Base-by-base conservation (phyloP, 2,797 vertebrate genomes). In the Hirundo rustica region DNA sequence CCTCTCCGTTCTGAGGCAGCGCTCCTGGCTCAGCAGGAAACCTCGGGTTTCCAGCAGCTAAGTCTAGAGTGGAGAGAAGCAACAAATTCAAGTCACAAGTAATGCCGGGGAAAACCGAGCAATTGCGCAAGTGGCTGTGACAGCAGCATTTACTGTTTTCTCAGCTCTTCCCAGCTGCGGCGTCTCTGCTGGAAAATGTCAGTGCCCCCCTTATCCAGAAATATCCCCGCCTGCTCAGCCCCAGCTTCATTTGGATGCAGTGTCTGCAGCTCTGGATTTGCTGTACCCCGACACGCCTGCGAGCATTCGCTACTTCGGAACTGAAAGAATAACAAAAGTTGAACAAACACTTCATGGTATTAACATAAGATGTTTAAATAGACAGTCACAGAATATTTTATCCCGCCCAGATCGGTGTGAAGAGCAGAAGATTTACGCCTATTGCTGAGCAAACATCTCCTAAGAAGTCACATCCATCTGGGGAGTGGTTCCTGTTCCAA, bases 281-380 rank as follows among this genome's bases (percentile, higher is more conserved):
- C 75, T 77, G 74, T 61, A 9, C 80, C 53, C 68, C 64, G 77
- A 79, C 29, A 7, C 23, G 72, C 72, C 60, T 42, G 50, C 50
- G 27, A 93, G 72, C 6, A 0, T 71, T 77, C 17, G 7, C 64
- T 25, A 19, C 57, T 91, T 76, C 84, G 71, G 83, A 89, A 73
- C 19, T 30, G 12, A 64, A 90, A 85, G 61, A 84, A 83, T 74
- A 88, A 82, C 16, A 12, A n/a, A 91, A 74, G 53, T 71, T 77
- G 57, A 94, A 72, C 86, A 97, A 96, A 95, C 47, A 75, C 22
- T 80, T 88, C 55, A 67, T 36, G 68, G 61, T 80, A 93, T 95
- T 93, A 95, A 71, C 13, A 4, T 54, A 81, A 92, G 86, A 85
- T 65, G 57, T 88, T 96, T 95, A 87, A 95, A 91, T 30, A 95